Percentiles rank a stretch among this genome's conserved stretches.
phyloP scores from a whole-genome alignment of 2,797 vertebrate genomes.

The Cyclopterus lumpus region DNA sequence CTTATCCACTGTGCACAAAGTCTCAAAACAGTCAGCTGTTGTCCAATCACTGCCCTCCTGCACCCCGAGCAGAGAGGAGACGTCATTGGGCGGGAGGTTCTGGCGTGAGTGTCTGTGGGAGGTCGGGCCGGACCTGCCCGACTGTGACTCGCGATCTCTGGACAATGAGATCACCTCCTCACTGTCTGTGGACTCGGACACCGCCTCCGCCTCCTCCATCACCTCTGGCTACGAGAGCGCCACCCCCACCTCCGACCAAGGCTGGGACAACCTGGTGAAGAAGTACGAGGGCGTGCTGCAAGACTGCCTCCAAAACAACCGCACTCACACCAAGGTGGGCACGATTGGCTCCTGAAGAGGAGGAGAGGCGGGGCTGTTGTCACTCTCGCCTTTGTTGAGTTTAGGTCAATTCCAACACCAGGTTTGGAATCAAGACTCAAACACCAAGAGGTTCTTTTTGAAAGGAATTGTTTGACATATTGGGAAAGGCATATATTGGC shows the following conservation, averaged over 20 bases:
- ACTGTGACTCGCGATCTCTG: slow-evolving; percentile 69
- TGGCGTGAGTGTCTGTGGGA: slow-evolving; percentile 72
- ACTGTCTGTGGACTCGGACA: slow-evolving; percentile 84
- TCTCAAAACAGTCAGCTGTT: slow-evolving; percentile 29
- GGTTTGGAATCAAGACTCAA: not conserved
- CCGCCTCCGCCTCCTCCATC: slow-evolving; percentile 82
- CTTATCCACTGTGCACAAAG: slow-evolving; percentile 13
- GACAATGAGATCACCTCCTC: slow-evolving; percentile 81
- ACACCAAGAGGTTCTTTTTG: not conserved
- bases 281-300: slow-evolving; percentile 85
- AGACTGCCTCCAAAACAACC: slow-evolving; percentile 86
- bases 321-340: slow-evolving; percentile 86
- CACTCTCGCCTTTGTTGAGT: not conserved
- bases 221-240: slow-evolving; percentile 88
- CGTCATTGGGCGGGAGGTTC: slow-evolving; percentile 41
- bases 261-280: slow-evolving; percentile 85
- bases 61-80: slow-evolving; percentile 30
- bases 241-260: slow-evolving; percentile 72
- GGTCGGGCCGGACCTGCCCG: slow-evolving; percentile 41
- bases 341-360: not conserved
- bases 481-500: not conserved
- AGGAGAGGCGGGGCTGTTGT: not conserved
- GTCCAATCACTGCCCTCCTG: slow-evolving; percentile 31
- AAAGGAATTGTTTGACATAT: not conserved
- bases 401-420: not conserved